Conservation (phyloP, 2,888 invertebrate species). For the Xestia c-nigrum region DNA sequence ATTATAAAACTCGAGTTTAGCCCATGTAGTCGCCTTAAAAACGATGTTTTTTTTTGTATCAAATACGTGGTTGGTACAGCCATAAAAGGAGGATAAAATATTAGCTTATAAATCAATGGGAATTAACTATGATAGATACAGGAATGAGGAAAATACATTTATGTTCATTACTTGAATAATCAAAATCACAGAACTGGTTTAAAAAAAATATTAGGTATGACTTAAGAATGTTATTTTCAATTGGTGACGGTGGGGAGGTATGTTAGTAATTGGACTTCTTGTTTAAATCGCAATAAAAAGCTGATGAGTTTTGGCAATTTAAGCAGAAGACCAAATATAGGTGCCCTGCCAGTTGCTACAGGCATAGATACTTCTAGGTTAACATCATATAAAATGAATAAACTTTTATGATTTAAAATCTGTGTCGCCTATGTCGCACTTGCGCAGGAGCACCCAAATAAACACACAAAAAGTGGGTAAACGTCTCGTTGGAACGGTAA, state of each 20-base stretch:
- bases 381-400: not conserved
- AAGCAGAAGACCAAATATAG: not conserved
- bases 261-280: not conserved
- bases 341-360: not conserved
- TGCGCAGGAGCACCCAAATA: conserved; percentile 10
- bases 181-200: not conserved
- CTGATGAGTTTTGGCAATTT: not conserved
- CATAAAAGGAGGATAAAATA: not conserved
- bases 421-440: not conserved
- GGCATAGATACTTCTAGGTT: not conserved
- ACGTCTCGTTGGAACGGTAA: conserved; percentile 44
- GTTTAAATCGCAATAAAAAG: not conserved
- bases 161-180: not conserved
- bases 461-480: conserved; percentile 48
- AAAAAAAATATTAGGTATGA: not conserved
- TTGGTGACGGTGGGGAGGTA: not conserved
- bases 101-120: not conserved
- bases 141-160: not conserved
- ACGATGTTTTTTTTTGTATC: no score
- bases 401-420: not conserved
- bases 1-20: no score
- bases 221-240: not conserved
- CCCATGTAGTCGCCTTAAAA: no score
- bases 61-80: not conserved
- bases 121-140: not conserved